These are phyloP conservation scores for Eumaeus atala DNA, from an alignment of 1,140 invertebrate genomes.

Conservation along the genomic window DNA sequence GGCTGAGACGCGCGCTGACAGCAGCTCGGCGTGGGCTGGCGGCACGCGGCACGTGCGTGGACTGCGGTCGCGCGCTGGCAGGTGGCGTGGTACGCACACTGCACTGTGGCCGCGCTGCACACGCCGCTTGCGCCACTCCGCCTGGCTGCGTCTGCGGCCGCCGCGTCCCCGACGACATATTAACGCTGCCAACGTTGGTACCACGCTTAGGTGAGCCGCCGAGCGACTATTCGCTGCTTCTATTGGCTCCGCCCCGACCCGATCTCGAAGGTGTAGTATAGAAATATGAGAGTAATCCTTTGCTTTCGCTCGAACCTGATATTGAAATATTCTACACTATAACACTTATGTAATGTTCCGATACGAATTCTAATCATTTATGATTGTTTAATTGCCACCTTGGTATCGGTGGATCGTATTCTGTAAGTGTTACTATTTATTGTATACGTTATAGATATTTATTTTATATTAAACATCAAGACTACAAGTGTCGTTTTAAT, in stretches of 20 bases:
- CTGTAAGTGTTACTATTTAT: conserved; percentile 7
- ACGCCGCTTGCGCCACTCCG: conserved; percentile 33
- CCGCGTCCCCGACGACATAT: conserved; percentile 16
- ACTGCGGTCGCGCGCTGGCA: conserved; percentile 28
- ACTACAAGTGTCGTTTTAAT: too few species aligned
- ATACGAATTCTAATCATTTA: too few species aligned
- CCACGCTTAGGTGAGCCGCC: conserved; percentile 15
- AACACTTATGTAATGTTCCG: too few species aligned
- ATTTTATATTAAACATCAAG: neutral
- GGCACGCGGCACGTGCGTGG: conserved; percentile 34
- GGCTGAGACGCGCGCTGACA: conserved; percentile 38
- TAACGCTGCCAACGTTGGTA: conserved; percentile 11
- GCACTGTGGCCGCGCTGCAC: conserved; percentile 39
- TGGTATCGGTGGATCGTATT: too few species aligned
- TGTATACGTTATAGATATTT: conserved; percentile 2
- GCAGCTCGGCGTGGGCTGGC: conserved; percentile 33
- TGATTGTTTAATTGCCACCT: too few species aligned
- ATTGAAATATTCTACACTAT: too few species aligned
- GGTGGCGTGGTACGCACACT: conserved; percentile 28
- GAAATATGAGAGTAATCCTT: too few species aligned
- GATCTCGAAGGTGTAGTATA: conserved; percentile 58
- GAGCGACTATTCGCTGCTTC: conserved; percentile 37
- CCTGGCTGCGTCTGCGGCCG: conserved; percentile 36
- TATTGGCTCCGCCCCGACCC: conserved; percentile 56
- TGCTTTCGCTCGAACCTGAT: too few species aligned